These are phyloP conservation scores for Silvanus unidentatus DNA, from an alignment of 2,888 invertebrate species.

Conservation along the genomic window DNA sequence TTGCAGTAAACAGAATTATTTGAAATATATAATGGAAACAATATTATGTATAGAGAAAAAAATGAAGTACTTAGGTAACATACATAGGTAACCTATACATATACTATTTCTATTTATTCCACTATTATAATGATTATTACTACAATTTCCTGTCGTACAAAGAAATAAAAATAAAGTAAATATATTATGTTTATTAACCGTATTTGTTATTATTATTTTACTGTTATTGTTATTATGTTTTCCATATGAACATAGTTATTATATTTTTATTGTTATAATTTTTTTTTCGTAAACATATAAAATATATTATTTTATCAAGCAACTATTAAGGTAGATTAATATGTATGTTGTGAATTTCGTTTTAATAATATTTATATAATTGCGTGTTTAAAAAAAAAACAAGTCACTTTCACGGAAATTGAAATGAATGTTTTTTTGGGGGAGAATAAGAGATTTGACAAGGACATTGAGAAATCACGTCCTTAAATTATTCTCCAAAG, in stretches of 20 bases:
- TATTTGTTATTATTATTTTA: conserved; percentile 30
- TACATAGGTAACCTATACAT: not conserved
- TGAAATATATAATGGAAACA: too few species aligned
- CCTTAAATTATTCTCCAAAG: too few species aligned
- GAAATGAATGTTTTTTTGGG: too few species aligned
- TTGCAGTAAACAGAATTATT: too few species aligned
- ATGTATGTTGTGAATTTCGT: not conserved
- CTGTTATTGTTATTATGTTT: conserved; percentile 32
- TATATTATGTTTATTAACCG: conserved; percentile 31
- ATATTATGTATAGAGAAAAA: not conserved
- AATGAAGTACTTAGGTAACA: not conserved
- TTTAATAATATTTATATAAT: not conserved
- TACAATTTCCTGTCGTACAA: conserved; percentile 31
- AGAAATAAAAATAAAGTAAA: conserved; percentile 32
- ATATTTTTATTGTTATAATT: not conserved
- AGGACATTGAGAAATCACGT: too few species aligned
- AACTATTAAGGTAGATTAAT: not conserved
- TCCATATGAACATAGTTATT: conserved; percentile 8
- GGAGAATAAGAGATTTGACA: too few species aligned
- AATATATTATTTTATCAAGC: too few species aligned
- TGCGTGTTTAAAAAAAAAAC: too few species aligned
- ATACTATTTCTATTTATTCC: conserved; percentile 24
- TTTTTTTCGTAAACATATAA: too few species aligned
- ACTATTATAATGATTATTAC: conserved; percentile 29
- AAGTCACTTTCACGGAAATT: too few species aligned